Conservation (phyloP, 2,113 vertebrate genomes). For the Sphaerodactylus townsendi region DNA sequence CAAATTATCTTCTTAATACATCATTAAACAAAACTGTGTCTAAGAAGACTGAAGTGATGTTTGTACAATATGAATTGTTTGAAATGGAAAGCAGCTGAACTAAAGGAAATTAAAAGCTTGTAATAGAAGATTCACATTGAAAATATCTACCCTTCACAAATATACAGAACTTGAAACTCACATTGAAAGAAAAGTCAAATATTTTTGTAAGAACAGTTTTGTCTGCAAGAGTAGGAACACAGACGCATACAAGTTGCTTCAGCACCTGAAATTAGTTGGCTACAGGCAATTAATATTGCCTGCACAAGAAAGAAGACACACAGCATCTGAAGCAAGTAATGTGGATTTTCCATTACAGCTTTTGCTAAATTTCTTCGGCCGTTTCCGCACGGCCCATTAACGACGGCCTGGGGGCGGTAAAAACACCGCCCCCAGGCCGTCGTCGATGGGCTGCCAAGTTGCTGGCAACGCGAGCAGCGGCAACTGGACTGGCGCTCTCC, state of each 20-base stretch:
- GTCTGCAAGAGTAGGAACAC: neutral
- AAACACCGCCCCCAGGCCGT: no score
- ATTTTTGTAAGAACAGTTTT: neutral
- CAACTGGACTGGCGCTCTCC: no score
- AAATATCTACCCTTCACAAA: neutral
- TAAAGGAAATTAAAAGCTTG: neutral
- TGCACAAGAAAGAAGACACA: no score
- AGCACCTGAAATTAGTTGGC: neutral
- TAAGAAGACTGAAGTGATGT: neutral
- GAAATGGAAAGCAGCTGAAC: neutral
- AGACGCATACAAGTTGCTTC: neutral
- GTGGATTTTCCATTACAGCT: no score
- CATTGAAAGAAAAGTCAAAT: neutral
- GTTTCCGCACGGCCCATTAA: no score
- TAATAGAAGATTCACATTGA: neutral
- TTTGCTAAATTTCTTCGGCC: no score
- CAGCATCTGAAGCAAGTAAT: no score
- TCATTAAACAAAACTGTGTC: neutral
- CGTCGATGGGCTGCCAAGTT: no score
- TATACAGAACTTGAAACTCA: neutral
- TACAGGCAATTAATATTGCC: no score
- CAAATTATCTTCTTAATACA: slow-evolving; percentile 1
- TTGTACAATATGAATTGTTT: neutral
- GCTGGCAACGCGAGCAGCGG: no score
- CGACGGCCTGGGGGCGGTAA: no score